phyloP scores from a whole-genome alignment of 2,888 invertebrate genomes.

The Tortrix viridana region DNA sequence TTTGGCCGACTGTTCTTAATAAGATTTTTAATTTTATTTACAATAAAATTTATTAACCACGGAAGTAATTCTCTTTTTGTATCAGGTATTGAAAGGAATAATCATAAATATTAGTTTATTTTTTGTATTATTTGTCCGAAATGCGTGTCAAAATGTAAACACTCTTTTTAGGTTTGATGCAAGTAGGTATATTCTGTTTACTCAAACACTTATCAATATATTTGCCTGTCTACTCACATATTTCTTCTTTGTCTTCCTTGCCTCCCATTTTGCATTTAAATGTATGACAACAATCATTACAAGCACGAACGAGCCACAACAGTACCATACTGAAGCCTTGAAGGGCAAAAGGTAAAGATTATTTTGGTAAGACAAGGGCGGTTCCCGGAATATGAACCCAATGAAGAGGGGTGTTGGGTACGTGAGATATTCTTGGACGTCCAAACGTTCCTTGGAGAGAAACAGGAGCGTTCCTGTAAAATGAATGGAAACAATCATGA shows the following conservation, averaged over 20 bases:
- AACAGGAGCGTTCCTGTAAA: conserved; percentile 58
- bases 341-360: conserved; percentile 88
- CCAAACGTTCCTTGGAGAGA: conserved; percentile 50
- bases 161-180: too few relatives aligned
- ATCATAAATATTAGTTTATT: too few relatives aligned
- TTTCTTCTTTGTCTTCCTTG: conserved; percentile 40
- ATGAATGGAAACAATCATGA: not conserved
- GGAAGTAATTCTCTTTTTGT: too few relatives aligned
- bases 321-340: conserved; percentile 84
- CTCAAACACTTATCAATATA: not conserved
- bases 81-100: too few relatives aligned
- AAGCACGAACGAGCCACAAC: conserved; percentile 69
- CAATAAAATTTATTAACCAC: too few relatives aligned
- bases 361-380: conserved; percentile 86
- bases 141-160: too few relatives aligned
- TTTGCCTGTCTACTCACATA: not conserved
- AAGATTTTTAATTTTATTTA: too few relatives aligned
- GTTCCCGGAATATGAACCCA: conserved; percentile 86
- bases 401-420: conserved; percentile 65
- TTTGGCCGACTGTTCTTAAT: too few relatives aligned
- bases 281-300: conserved; percentile 56
- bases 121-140: too few relatives aligned
- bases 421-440: conserved; percentile 72
- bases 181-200: too few relatives aligned
- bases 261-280: conserved; percentile 64